Evolutionary conservation across 23 tunicate genomes (phyloP), one percentile per base, ranked within the genome.

Genomic region (Ascidia mentula): DNA sequence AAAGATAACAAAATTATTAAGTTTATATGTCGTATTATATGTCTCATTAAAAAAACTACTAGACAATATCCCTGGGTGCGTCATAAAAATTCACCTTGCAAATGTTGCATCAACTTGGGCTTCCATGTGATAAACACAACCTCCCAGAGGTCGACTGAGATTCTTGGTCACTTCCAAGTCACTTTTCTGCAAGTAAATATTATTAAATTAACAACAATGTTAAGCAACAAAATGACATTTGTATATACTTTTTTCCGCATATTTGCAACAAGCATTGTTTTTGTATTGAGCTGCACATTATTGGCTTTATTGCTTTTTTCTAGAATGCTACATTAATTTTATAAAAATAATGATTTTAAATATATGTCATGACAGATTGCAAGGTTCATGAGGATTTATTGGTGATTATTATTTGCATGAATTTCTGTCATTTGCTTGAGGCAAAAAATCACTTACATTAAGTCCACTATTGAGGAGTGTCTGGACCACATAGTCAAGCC

Each of bases 401-500:
- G n/a, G n/a, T n/a, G n/a, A n/a, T n/a, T n/a, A n/a, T n/a, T n/a
- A n/a, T n/a, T n/a, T n/a, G n/a, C n/a, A n/a, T n/a, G n/a, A n/a
- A n/a, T n/a, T n/a, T n/a, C n/a, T n/a, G n/a, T n/a, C n/a, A n/a
- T n/a, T n/a, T n/a, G n/a, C n/a, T n/a, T n/a, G n/a, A n/a, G n/a
- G n/a, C 60, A 45, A 17, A 17, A 18, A 17, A 45, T 45, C 9
- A 28, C 80, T 22, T 60, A 84, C 88, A 22, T 46, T 71, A 59
- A 91, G 70, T 24, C 97, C 97, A 86, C 86, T 80, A 59, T 86
- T 86, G 30, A 24, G 35, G 18, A 91, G 69, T 0, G 85, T 91
- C 39, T 91, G 91, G 38, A 77, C 77, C 34, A 91, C 88, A 77
- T 91, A 91, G 18, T 82, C 91, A 31, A 91, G 73, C 42, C 97